Evolutionary conservation across 2,797 vertebrate genomes (phyloP).

Genomic region (Phrynocephalus guinanensis): DNA sequence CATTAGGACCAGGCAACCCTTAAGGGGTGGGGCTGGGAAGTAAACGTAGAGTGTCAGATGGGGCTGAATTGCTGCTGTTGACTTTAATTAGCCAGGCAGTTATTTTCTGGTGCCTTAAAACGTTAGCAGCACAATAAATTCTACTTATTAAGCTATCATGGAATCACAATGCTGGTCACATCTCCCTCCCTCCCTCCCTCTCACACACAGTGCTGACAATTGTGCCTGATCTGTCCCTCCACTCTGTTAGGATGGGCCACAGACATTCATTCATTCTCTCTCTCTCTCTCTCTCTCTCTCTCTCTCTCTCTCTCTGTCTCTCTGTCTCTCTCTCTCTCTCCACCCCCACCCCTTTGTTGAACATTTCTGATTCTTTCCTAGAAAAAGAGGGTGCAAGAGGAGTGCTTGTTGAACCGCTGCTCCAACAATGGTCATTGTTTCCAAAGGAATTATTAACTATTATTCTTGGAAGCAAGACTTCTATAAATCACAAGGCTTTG

Average conservation of each 20-base stretch:
- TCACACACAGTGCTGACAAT: fast-evolving
- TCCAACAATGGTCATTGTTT: not conserved
- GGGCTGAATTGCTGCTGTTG: not conserved
- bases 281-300: not conserved
- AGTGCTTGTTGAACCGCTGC: not conserved
- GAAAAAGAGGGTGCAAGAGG: not conserved
- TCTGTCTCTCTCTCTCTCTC: not conserved
- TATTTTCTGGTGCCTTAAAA: not conserved
- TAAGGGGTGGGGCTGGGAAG: not conserved
- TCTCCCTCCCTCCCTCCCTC: not conserved
- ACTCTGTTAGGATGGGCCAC: not conserved
- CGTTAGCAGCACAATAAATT: not conserved
- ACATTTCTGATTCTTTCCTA: fast-evolving
- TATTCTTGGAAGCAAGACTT: constrained; percentile 28
- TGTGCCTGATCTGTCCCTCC: not conserved
- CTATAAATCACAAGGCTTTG: not conserved
- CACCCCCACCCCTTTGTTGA: not conserved
- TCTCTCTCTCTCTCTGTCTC: not conserved
- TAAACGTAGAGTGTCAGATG: not conserved
- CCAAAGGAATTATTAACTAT: constrained; percentile 18
- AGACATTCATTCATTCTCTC: too few species aligned
- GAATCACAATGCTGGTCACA: not conserved
- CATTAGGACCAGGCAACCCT: not conserved
- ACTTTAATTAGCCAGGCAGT: constrained; percentile 2
- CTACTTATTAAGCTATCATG: not conserved